Evolutionary conservation across 2,113 vertebrate species (phyloP).

Genomic region (Catharus fuscescens): DNA sequence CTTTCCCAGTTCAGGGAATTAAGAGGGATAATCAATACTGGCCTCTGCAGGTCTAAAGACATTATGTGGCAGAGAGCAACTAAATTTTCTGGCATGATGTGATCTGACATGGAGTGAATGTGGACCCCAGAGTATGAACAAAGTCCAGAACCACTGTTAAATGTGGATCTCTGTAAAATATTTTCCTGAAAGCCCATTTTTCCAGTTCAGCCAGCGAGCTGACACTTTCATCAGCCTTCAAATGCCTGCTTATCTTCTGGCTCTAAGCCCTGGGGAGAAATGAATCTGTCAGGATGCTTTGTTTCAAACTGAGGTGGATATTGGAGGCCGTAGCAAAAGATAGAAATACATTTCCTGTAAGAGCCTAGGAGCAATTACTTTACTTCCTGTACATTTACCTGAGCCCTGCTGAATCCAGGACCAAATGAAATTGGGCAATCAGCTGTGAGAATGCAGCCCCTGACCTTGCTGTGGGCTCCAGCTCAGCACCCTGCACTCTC

Average conservation of each 20-base stretch:
- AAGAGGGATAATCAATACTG: background rate
- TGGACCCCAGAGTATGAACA: background rate
- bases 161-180: background rate
- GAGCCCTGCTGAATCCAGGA: background rate
- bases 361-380: slow-evolving; percentile 2
- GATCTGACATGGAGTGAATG: background rate
- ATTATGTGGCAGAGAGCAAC: background rate
- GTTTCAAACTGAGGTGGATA: background rate
- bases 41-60: background rate
- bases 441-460: background rate
- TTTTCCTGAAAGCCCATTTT: background rate
- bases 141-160: background rate
- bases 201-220: background rate
- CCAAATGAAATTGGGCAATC: background rate
- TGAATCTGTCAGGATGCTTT: background rate
- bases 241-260: background rate
- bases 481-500: background rate
- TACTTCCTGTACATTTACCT: background rate
- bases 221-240: background rate
- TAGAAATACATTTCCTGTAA: background rate
- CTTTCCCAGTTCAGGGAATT: background rate
- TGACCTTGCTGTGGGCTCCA: background rate
- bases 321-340: background rate
- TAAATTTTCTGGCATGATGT: background rate
- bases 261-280: background rate